Conservation (phyloP, 37 sponge, comb jelly and placozoan species). For the Spongilla lacustris region DNA sequence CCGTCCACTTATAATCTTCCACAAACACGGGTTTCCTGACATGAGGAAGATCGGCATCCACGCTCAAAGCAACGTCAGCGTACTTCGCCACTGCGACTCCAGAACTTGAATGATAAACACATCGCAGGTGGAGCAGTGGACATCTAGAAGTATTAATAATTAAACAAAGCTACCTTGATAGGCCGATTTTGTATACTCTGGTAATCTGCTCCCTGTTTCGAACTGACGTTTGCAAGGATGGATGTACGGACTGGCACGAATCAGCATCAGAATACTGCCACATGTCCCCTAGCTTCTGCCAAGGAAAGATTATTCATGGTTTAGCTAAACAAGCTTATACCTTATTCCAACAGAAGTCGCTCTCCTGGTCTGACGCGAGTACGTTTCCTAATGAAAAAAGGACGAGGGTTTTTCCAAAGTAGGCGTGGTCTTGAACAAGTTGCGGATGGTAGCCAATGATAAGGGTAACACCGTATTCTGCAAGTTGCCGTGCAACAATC, state of each 20-base stretch:
- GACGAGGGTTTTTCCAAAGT: slow-evolving; percentile 73
- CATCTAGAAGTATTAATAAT: background rate
- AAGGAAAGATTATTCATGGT: background rate
- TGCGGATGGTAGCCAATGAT: slow-evolving; percentile 68
- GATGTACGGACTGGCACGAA: slow-evolving; percentile 55
- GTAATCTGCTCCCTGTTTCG: slow-evolving; percentile 29
- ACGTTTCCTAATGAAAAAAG: slow-evolving; percentile 60
- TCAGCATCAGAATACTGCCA: slow-evolving; percentile 26
- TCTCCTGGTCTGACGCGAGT: slow-evolving; percentile 4
- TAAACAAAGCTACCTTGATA: slow-evolving; percentile 34
- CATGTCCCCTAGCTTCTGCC: background rate
- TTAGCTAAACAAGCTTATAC: background rate
- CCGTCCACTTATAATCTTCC: slow-evolving; percentile 37
- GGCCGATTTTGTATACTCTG: slow-evolving; percentile 50
- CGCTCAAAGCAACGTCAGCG: background rate
- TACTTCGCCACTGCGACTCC: slow-evolving; percentile 22
- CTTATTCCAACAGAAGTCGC: slow-evolving; percentile 62
- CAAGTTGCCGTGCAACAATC: slow-evolving; percentile 49
- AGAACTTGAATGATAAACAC: background rate
- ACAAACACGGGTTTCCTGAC: background rate
- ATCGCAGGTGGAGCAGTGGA: background rate
- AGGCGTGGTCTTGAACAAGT: slow-evolving; percentile 66
- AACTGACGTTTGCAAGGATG: slow-evolving; percentile 23
- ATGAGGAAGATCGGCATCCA: background rate
- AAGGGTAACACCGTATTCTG: slow-evolving; percentile 34